Conservation (phyloP, 2,797 vertebrate genomes). For the Enteromius unitaeniatus region DNA sequence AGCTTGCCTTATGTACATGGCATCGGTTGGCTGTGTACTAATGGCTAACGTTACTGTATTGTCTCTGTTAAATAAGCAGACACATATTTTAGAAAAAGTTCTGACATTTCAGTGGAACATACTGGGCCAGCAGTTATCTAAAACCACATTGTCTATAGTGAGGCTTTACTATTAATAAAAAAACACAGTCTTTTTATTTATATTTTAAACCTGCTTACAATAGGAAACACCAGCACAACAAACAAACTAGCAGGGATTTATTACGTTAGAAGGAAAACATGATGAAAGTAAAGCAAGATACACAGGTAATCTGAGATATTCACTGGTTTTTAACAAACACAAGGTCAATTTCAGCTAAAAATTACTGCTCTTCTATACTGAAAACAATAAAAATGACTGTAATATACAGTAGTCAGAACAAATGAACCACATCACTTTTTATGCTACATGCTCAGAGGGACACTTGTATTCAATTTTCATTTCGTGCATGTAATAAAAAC, state of each 20-base stretch:
- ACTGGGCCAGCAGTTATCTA: neutral
- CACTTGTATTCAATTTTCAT: neutral
- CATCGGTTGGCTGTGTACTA: no score
- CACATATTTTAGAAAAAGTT: neutral
- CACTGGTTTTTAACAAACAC: slow-evolving; percentile 27
- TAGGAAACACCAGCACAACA: neutral
- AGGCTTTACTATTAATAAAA: neutral
- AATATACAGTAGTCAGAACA: slow-evolving; percentile 5
- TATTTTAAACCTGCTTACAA: slow-evolving; percentile 11
- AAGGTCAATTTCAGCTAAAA: slow-evolving; percentile 9
- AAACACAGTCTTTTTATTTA: neutral
- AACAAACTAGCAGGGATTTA: neutral
- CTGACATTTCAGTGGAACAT: neutral
- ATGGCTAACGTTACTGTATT: no score
- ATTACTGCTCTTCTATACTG: neutral
- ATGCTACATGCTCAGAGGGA: neutral
- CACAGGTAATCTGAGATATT: slow-evolving; percentile 6
- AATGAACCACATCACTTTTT: neutral
- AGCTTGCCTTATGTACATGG: no score
- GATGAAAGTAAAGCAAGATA: neutral
- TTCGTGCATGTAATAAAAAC: neutral
- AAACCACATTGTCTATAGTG: neutral
- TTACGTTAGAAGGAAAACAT: slow-evolving; percentile 1
- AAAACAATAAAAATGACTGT: neutral
- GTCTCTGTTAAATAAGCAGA: no score